phyloP scores from a whole-genome alignment of 2,113 vertebrate genomes.

The Poeciliopsis turrubarensis region DNA sequence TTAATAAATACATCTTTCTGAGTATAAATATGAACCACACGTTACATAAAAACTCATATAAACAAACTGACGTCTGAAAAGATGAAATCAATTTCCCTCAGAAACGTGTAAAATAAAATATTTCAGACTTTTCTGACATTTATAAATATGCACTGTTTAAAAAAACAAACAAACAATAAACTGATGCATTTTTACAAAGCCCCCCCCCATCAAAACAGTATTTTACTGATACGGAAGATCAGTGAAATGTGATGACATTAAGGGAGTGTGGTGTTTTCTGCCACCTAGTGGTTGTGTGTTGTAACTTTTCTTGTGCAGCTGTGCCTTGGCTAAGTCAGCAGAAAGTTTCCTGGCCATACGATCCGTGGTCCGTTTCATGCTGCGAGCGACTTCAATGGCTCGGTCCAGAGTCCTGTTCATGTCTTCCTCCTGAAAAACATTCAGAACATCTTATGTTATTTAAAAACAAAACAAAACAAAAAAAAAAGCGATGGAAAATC shows the following conservation, averaged over 20 bases:
- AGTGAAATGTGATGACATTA: not conserved
- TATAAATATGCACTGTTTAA: constrained; percentile 15
- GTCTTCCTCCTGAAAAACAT: constrained; percentile 74
- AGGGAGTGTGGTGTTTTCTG: constrained; percentile 44
- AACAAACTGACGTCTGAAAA: not conserved
- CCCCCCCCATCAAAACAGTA: not conserved
- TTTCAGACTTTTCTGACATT: constrained; percentile 1
- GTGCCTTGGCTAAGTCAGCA: constrained; percentile 83
- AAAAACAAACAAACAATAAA: not conserved
- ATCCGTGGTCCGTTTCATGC: constrained; percentile 88
- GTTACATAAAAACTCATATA: constrained; percentile 3
- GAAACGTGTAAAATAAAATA: not conserved
- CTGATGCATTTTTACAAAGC: not conserved
- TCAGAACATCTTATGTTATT: not conserved
- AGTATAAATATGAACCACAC: not conserved
- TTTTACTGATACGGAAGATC: too few species aligned
- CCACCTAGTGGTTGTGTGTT: constrained; percentile 46
- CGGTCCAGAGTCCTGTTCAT: constrained; percentile 85
- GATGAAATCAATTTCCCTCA: not conserved
- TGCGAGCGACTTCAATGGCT: constrained; percentile 85
- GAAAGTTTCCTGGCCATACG: constrained; percentile 85
- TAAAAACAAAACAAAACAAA: too few species aligned
- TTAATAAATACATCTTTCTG: not conserved
- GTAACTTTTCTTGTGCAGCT: constrained; percentile 64
- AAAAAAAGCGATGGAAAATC: too few species aligned